A percentile compares a stretch with the other conserved stretches of the same genome.
Conservation (phyloP, 1,140 invertebrate genomes). For the Pseudoatta argentina region DNA sequence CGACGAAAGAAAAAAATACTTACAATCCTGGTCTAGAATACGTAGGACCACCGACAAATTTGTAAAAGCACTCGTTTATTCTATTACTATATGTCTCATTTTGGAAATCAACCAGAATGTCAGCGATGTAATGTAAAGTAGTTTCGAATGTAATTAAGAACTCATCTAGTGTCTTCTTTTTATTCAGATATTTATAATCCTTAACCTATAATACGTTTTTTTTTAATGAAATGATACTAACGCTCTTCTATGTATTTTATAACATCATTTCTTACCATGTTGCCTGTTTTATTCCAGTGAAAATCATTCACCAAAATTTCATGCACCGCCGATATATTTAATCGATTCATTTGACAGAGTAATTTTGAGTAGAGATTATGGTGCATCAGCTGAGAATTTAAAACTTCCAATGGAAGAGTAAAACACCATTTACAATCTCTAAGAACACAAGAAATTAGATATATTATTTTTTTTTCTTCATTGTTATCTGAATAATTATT, state of each 20-base stretch:
- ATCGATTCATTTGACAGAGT: constrained; percentile 75
- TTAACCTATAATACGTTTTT: constrained; percentile 71
- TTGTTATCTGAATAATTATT: background rate
- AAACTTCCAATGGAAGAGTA: constrained; percentile 78
- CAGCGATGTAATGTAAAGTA: constrained; percentile 76
- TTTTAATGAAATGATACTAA: background rate
- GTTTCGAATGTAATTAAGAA: constrained; percentile 74
- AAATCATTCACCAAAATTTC: constrained; percentile 76
- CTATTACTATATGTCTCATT: constrained; percentile 72
- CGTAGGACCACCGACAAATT: constrained; percentile 71
- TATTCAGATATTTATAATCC: constrained; percentile 76
- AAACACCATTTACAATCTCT: constrained; percentile 79
- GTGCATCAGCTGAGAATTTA: constrained; percentile 80
- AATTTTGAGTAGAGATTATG: constrained; percentile 78
- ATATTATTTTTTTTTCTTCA: background rate
- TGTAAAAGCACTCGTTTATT: constrained; percentile 74
- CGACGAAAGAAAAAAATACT: constrained; percentile 41
- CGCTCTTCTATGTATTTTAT: background rate
- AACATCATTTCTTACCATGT: constrained; percentile 74
- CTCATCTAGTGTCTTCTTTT: constrained; percentile 68
- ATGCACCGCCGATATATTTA: constrained; percentile 76
- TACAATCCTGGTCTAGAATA: constrained; percentile 78
- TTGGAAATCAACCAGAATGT: constrained; percentile 80
- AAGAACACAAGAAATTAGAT: constrained; percentile 32
- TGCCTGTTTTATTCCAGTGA: constrained; percentile 81